Conservation (phyloP, 2,888 invertebrate species). For the Siphonodentalium dalli region DNA sequence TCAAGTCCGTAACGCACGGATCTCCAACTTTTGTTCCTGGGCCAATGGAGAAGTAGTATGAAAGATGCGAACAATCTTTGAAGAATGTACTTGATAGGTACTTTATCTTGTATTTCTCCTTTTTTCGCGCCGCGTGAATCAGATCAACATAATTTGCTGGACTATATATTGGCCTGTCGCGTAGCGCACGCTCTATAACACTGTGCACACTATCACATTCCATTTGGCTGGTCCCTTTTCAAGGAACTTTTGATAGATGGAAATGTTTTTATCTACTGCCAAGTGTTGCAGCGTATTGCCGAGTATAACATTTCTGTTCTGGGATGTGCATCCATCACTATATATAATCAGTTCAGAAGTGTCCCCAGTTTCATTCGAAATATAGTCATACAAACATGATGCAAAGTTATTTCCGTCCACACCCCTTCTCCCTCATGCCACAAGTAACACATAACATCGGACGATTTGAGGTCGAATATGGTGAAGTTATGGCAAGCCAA, state of each 20-base stretch:
- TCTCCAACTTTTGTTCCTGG: conserved; percentile 18
- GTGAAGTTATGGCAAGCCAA: conserved; percentile 28
- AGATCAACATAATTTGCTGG: conserved; percentile 21
- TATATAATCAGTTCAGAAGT: conserved; percentile 20
- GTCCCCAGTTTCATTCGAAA: not conserved
- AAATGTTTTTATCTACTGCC: conserved; percentile 10
- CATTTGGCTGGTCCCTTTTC: conserved; percentile 33
- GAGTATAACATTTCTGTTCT: conserved; percentile 28
- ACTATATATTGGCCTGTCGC: conserved; percentile 12
- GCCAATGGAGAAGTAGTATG: conserved; percentile 18
- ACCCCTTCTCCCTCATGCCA: conserved; percentile 33
- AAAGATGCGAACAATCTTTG: conserved; percentile 5
- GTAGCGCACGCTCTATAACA: conserved; percentile 22
- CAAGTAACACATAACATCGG: conserved; percentile 24
- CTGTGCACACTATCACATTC: conserved; percentile 31
- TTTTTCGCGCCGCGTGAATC: conserved; percentile 13
- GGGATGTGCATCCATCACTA: conserved; percentile 32
- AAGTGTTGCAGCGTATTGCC: conserved; percentile 22
- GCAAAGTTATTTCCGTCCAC: conserved; percentile 18
- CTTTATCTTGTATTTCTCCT: conserved; percentile 10
- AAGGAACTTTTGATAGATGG: conserved; percentile 25
- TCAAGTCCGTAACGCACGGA: conserved; percentile 22
- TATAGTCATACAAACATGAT: conserved; percentile 17
- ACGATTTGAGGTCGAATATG: conserved; percentile 15
- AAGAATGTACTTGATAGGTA: conserved; percentile 20